Conservation (phyloP, 2,113 vertebrate genomes). For the Chrysemys picta region DNA sequence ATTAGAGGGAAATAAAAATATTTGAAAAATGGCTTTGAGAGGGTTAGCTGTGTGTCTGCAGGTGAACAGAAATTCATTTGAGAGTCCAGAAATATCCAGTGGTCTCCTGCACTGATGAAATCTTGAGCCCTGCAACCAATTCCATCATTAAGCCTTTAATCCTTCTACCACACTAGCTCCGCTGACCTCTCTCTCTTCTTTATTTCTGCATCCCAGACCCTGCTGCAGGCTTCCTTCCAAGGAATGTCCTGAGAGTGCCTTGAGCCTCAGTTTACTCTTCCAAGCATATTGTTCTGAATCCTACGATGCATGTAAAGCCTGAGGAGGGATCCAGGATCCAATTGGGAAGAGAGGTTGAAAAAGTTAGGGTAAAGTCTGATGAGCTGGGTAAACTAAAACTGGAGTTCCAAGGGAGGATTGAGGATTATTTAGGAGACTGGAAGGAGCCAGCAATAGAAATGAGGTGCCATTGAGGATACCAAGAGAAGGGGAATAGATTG, state of each 20-base stretch:
- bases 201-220: neutral
- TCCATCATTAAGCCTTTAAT: neutral
- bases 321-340: neutral
- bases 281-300: neutral
- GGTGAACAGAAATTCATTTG: neutral
- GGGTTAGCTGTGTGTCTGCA: neutral
- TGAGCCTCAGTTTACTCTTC: neutral
- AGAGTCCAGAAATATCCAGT: neutral
- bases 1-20: neutral
- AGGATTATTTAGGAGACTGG: neutral
- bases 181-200: neutral
- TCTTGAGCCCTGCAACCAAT: neutral
- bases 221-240: neutral
- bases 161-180: neutral
- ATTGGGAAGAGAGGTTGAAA: neutral
- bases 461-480: neutral
- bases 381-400: neutral
- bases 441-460: neutral
- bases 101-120: neutral
- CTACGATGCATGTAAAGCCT: neutral
- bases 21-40: neutral
- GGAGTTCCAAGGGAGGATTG: neutral
- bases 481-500: neutral
- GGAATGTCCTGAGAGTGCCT: neutral
- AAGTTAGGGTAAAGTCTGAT: neutral